Evolutionary conservation across 2,888 invertebrate genomes (phyloP), one percentile per base, ranked within the genome.

Genomic region (Cheilosia vernalis): DNA sequence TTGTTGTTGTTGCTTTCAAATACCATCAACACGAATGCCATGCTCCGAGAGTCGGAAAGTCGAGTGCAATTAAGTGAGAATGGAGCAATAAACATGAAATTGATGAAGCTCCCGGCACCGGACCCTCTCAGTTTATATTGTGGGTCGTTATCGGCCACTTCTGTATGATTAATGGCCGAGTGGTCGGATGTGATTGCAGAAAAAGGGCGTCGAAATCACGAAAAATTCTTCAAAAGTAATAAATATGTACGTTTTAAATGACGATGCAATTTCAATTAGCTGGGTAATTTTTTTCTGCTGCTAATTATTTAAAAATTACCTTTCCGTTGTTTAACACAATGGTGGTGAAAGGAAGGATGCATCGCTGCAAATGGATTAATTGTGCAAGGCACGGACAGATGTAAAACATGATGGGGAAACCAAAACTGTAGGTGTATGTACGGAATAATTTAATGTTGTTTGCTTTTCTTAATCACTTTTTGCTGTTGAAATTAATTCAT

Each of bases 21-120:
- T 58, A 64, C 42, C 44, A 63, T 27, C 55, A 69, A 27, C 30
- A 56, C 19, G 40, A 63, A 58, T 56, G 13, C 21, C 9, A 5
- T 21, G 24, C 24, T 24, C 13, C 4, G 13, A 15, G 21, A 47
- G 30, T 42, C n/a, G 58, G 58, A 76, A 70, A 76, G 69, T 82
- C 81, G 69, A 63, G 63, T 63, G 78, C 73, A 83, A 83, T 79
- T 78, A 79, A 78, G 73, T 79, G 78, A 44, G 78, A 83, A 83
- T 83, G 63, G 73, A n/a, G 78, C 63, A 67, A 83, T 83, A 78
- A 78, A 83, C 83, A 83, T 73, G 73, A 64, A 83, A 73, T 64
- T 83, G 73, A 78, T 78, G 72, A 83, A 67, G 67, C 40, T 21
- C n/a, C 40, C n/a, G 5, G 30, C 30, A 27, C 47, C 21, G 15